phyloP scores from a whole-genome alignment of 2,888 invertebrate species.

The Auanema freiburgensis region DNA sequence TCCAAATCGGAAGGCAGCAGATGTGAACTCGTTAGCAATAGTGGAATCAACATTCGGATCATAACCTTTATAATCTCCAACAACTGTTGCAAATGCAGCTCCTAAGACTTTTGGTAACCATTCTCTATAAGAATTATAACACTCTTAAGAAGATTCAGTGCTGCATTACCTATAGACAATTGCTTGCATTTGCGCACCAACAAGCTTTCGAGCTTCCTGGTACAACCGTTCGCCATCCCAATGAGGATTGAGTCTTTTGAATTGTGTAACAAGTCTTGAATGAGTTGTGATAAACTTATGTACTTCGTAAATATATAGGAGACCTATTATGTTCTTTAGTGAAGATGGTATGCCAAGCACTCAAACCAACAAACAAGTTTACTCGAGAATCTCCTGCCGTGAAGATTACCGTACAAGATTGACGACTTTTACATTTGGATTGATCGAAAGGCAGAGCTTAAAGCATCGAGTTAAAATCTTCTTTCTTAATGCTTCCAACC shows the following conservation, averaged over 20 bases:
- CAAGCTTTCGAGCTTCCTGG: slow-evolving; percentile 79
- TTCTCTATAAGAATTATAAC: slow-evolving; percentile 84
- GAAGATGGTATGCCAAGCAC: slow-evolving; percentile 72
- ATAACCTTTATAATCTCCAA: slow-evolving; percentile 84
- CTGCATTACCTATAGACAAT: slow-evolving; percentile 49
- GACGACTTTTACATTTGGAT: slow-evolving; percentile 49
- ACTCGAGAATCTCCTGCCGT: slow-evolving; percentile 64
- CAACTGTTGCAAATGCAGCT: slow-evolving; percentile 72
- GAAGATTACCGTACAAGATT: slow-evolving; percentile 58
- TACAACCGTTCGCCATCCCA: slow-evolving; percentile 88
- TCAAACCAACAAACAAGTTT: slow-evolving; percentile 66
- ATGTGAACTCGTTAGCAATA: slow-evolving; percentile 92
- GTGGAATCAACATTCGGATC: slow-evolving; percentile 80
- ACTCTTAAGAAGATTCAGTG: too few relatives aligned
- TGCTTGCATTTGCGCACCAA: slow-evolving; percentile 77
- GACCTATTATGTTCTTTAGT: slow-evolving; percentile 87
- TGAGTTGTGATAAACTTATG: too few relatives aligned
- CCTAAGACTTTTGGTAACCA: slow-evolving; percentile 91
- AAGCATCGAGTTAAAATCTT: slow-evolving; percentile 4
- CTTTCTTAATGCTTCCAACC: slow-evolving; percentile 14
- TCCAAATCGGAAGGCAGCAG: slow-evolving; percentile 89
- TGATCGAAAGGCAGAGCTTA: slow-evolving; percentile 60
- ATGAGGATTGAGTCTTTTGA: slow-evolving; percentile 81
- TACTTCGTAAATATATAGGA: too few relatives aligned
- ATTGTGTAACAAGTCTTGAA: slow-evolving; percentile 75